Evolutionary conservation across 2,797 vertebrate genomes (phyloP).

Genomic region (Okamejei kenojei): DNA sequence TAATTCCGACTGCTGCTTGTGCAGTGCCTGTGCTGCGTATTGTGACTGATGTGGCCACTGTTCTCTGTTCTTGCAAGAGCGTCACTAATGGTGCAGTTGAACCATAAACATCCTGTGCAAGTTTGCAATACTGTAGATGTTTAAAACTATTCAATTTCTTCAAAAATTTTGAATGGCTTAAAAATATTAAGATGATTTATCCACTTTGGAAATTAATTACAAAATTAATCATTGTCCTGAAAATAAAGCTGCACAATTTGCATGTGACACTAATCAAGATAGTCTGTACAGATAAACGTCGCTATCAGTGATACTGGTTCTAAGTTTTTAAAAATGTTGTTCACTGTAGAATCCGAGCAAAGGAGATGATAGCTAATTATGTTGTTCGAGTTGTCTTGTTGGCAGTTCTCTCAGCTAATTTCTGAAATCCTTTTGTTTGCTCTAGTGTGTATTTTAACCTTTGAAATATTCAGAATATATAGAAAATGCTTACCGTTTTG

Average conservation of each 20-base stretch:
- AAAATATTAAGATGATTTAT: background rate
- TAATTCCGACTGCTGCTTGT: background rate
- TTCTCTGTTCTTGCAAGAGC: background rate
- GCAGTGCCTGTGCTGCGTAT: background rate
- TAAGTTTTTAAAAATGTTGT: too few relatives aligned
- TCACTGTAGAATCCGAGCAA: background rate
- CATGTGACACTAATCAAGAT: background rate
- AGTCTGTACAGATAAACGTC: background rate
- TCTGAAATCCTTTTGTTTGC: background rate
- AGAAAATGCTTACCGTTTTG: background rate
- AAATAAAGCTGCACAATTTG: background rate
- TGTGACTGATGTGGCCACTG: background rate
- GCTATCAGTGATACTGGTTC: background rate
- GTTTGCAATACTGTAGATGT: background rate
- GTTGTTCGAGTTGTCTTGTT: background rate
- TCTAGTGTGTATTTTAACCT: background rate
- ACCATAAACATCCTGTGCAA: conserved; percentile 1
- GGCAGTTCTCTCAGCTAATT: background rate
- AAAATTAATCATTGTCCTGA: background rate
- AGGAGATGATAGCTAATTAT: background rate
- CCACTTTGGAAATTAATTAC: too few relatives aligned
- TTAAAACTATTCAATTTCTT: background rate
- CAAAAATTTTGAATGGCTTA: background rate
- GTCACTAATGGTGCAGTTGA: background rate
- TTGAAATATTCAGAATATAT: background rate